Evolutionary conservation across 2,797 vertebrate genomes (phyloP), one percentile per base, ranked within the genome.

Genomic region (Lycodopsis pacificus): DNA sequence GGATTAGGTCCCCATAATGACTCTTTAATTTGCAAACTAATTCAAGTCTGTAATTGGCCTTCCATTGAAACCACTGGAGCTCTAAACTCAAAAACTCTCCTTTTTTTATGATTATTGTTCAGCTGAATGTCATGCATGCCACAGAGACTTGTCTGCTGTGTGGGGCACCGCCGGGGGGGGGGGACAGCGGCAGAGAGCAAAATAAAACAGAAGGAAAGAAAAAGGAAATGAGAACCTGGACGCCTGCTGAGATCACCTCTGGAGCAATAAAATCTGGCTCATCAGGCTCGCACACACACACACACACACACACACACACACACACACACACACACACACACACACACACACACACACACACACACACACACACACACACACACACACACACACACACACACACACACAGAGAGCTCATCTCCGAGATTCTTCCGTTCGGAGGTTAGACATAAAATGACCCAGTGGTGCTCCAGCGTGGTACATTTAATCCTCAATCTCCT

Each of bases 21-120:
- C 94, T 96, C 95, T 97, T 99, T 97, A 97, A 98, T 98, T 97
- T 97, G 94, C 96, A 97, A 97, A 97, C 96, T 96, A 98, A 97
- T 97, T 98, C 96, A 96, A 97, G 92, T 95, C 96, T 96, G 95
- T 98, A 98, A 99, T 97, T 98, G 97, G 96, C 96, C 97, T 97
- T 97, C 95, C 95, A 95, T 95, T 96, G 96, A 97, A 97, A 96
- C 96, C 96, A 95, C 95, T 96, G 95, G 96, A 96, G 96, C 96
- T 96, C 95, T 96, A 96, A 96, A 97, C 96, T 97, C 96, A 95
- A 96, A 97, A 92, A 94, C 81, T 83, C 95, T 80, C 71, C 81
- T 74, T 96, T 89, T 89, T 38, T 90, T 91, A 91, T 92, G 87
- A 93, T 92, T 96, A 97, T 97, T 97, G 97, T 97, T 96, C 93